A percentile compares a stretch with the other conserved stretches of the same genome.
These are phyloP conservation scores for Addax nasomaculatus DNA, from an alignment of 2,113 vertebrate genomes.

Conservation along the genomic window DNA sequence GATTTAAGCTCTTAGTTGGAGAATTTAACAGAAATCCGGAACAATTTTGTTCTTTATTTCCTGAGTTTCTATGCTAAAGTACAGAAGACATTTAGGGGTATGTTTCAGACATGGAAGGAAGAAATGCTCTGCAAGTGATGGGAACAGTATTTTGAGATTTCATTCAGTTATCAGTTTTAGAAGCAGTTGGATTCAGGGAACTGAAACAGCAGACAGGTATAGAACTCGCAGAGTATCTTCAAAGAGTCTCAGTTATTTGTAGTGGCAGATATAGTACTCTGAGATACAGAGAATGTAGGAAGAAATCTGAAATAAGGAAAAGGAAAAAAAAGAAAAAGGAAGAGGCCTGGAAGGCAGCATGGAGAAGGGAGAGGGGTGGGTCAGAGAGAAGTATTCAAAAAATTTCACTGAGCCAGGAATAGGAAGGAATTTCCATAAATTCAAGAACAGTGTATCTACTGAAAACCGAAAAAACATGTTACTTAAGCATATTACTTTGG, in stretches of 20 bases:
- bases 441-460: neutral
- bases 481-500: conserved; percentile 23
- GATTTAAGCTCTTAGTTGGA: neutral
- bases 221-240: neutral
- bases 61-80: conserved; percentile 14
- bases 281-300: neutral
- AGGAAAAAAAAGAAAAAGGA: neutral
- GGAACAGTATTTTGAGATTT: neutral
- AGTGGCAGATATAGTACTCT: neutral
- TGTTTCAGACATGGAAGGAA: neutral
- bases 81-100: neutral
- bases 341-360: neutral
- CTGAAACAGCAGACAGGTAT: neutral
- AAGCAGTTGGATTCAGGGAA: neutral
- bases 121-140: neutral
- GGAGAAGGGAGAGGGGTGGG: neutral
- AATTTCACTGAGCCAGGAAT: neutral
- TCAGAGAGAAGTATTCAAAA: neutral
- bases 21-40: neutral
- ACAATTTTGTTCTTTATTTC: neutral
- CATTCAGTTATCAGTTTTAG: neutral
- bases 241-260: neutral
- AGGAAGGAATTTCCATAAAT: neutral
- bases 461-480: neutral
- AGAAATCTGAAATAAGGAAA: neutral